Percentiles rank a stretch among this genome's conserved stretches.
Conservation (phyloP, 2,113 vertebrate genomes). For the Pachycephala philippinensis region DNA sequence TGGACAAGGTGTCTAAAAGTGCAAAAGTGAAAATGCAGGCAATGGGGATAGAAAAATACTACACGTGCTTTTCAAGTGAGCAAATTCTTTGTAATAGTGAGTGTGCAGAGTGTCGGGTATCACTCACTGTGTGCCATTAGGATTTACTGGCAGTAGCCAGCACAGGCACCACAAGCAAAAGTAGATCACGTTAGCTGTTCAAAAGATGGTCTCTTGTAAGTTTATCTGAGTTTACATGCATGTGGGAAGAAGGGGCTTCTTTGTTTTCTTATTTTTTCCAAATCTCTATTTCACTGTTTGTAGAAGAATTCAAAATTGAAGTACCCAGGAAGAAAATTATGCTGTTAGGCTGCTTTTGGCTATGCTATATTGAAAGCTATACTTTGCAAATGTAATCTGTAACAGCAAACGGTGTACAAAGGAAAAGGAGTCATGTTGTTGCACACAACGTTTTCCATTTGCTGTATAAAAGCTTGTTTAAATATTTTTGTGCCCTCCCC, state of each 20-base stretch:
- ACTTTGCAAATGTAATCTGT: background rate
- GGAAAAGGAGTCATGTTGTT: background rate
- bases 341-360: constrained; percentile 32
- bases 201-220: background rate
- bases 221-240: background rate
- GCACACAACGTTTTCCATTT: background rate
- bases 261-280: background rate
- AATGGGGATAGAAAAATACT: background rate
- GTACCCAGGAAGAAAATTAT: background rate
- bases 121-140: background rate
- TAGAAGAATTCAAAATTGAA: constrained; percentile 21
- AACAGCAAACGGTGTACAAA: background rate
- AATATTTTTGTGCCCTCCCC: background rate
- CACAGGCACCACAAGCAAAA: background rate
- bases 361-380: background rate
- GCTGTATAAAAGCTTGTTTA: background rate
- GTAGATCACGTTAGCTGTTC: background rate
- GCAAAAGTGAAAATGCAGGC: background rate
- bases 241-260: background rate
- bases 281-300: background rate
- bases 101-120: background rate
- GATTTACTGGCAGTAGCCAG: background rate
- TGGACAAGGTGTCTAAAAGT: background rate
- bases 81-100: background rate
- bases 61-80: background rate